Percentiles rank a stretch among this genome's conserved stretches.
These are phyloP conservation scores for Leucoraja ocellata DNA, from an alignment of 2,797 vertebrate genomes.

Conservation along the genomic window DNA sequence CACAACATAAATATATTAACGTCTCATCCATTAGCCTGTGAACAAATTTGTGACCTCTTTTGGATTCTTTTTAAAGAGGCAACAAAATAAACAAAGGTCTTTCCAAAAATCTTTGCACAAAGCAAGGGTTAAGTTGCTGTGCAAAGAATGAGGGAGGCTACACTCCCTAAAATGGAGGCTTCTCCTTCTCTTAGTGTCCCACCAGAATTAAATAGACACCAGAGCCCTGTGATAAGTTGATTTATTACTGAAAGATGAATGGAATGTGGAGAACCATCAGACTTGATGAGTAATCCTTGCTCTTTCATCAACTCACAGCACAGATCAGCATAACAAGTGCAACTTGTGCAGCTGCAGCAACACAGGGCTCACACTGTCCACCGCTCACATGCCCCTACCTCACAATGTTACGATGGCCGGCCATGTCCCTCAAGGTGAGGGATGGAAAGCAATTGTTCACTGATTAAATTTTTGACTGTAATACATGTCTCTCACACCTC, in stretches of 20 bases:
- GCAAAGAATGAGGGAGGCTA: constrained; percentile 2
- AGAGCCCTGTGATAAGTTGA: constrained; percentile 2
- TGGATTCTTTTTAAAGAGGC: neutral
- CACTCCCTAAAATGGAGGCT: neutral
- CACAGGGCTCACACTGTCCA: neutral
- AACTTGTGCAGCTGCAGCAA: constrained; percentile 15
- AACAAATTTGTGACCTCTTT: neutral
- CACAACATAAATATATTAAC: neutral
- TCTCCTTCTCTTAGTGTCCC: neutral
- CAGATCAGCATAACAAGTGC: neutral
- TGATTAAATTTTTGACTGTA: neutral
- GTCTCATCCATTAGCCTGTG: neutral
- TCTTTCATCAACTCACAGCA: neutral
- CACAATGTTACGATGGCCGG: neutral
- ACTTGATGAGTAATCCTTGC: neutral
- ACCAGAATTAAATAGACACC: constrained; percentile 8
- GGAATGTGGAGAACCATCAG: neutral
- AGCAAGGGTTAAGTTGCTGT: neutral
- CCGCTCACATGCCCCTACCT: neutral
- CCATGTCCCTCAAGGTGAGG: neutral
- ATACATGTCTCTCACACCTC: neutral
- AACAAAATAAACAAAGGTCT: neutral
- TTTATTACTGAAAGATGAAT: neutral
- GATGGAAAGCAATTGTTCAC: neutral
- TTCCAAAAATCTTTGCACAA: neutral